Evolutionary conservation across 1,140 invertebrate genomes (phyloP), one percentile per base, ranked within the genome.

Genomic region (Scaptomyza montana): DNA sequence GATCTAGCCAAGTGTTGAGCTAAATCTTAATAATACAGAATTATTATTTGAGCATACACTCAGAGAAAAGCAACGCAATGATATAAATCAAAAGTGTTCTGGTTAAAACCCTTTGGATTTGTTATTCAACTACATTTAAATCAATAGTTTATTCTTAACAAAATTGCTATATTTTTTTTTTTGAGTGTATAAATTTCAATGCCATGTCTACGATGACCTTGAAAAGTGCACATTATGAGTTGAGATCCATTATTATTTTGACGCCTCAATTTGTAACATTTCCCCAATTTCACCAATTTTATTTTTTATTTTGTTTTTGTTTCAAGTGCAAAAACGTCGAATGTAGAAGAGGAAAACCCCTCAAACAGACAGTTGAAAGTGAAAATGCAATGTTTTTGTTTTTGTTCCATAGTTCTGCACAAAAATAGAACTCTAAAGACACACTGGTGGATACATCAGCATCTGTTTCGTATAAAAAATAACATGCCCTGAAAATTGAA

Each of bases 391-490:
- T 25, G 2, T 3, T 25, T 25, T 25, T 25, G 2, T 25, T 25
- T 67, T 71, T 84, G 5, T 13, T 19, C 57, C 12, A 50, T 70
- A 71, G 64, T 66, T 73, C 56, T 69, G 77, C 67, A 51, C 61
- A 13, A 78, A 86, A 86, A 86, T 86, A 87, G 82, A 81, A 46
- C 46, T 9, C 21, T n/a, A 25, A 25, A 25, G 21, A 25, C 21
- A 25, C 21, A 25, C 21, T 25, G 21, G 0, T 25, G 21, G 21
- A 25, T 3, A 25, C 7, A 8, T 28, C 82, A 86, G 70, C 82
- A 86, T 86, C 82, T 86, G 82, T 62, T 89, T 86, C 65, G 36
- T 87, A 82, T 86, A 78, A 86, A 80, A 69, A 64, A 33, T 6
- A 33, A 47, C 6, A 45, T 8, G 55, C 33, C 50, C 33, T 36